Evolutionary conservation across 2,888 invertebrate genomes (phyloP), one percentile per base, ranked within the genome.

Genomic region (Cerastoderma edule): DNA sequence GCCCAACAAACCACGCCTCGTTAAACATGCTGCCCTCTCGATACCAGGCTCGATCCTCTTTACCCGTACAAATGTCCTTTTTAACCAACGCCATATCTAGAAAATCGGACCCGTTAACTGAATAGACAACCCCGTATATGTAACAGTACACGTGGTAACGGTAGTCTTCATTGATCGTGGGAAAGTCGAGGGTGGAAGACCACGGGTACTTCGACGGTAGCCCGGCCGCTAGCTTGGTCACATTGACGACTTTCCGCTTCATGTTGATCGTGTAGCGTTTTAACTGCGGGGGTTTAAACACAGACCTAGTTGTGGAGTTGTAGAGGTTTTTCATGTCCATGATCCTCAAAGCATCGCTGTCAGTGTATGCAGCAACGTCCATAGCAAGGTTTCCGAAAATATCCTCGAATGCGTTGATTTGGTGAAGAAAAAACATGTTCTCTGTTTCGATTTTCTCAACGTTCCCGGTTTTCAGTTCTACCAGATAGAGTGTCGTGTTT

Each of bases 1-100:
- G 67, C 3, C 88, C 83, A 13, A 90, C 85, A 73, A 91, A 91
- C 79, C 86, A 85, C 0, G 89, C 85, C 72, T 91, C 91, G 56
- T 81, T 80, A 6, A 88, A 86, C 54, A 86, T 89, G 39, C 85
- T 85, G 28, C 85, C 67, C 2, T 74, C 44, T n/a, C 68, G 28
- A 27, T 66, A 65, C 88, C 89, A 90, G 2, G 70, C 63, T 30
- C 57, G 64, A 71, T 89, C 88, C 6, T 64, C 24, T 5, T 69
- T 78, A 16, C 79, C 79, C 22, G 60, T 63, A 67, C 91, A 91
- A 27, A 90, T 1, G 65, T 89, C 86, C 56, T 89, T 88, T 72
- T 91, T 91, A 4, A 88, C 89, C 13, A 91, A 67, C 19, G 87
- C 83, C 46, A 84, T 80, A 32, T 85, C 84, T 63, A 80, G 78